Percentiles rank a stretch among this genome's conserved stretches.
These are phyloP conservation scores for Apodemia duryi DNA, from an alignment of 2,888 invertebrate genomes.

Conservation along the genomic window DNA sequence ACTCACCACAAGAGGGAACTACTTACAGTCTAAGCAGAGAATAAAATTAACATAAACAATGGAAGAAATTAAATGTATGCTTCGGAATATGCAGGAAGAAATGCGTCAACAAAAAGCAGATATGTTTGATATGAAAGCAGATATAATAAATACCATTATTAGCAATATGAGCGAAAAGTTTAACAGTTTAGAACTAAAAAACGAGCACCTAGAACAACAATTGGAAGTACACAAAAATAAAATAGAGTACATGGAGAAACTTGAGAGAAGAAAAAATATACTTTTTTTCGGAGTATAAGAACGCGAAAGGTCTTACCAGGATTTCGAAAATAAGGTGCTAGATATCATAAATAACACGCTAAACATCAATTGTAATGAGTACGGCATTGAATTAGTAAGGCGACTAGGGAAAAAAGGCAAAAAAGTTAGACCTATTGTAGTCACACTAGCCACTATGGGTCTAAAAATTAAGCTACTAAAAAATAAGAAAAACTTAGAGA, in stretches of 20 bases:
- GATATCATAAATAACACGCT: background rate
- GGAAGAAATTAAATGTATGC: constrained; percentile 13
- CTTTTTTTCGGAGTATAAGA: background rate
- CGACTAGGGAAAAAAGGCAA: background rate
- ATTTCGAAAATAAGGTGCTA: background rate
- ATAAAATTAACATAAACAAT: background rate
- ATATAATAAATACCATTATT: constrained; percentile 32
- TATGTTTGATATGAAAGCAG: constrained; percentile 33
- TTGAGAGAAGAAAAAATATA: background rate
- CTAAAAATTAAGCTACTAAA: background rate
- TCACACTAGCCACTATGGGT: background rate
- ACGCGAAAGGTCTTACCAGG: background rate
- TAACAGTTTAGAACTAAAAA: constrained; percentile 26
- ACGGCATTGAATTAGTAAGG: background rate
- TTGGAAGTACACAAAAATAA: background rate
- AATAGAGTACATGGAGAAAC: background rate
- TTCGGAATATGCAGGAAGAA: constrained; percentile 30
- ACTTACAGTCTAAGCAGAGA: no score
- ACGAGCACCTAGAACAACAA: constrained; percentile 15
- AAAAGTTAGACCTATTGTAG: background rate
- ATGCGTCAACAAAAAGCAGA: constrained; percentile 29
- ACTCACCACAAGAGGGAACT: no score
- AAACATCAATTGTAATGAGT: background rate
- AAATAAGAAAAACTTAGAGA: background rate
- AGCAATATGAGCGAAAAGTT: constrained; percentile 33